Base-by-base conservation (phyloP, 64 coral and sea anemone species). In the Orbicella faveolata region DNA sequence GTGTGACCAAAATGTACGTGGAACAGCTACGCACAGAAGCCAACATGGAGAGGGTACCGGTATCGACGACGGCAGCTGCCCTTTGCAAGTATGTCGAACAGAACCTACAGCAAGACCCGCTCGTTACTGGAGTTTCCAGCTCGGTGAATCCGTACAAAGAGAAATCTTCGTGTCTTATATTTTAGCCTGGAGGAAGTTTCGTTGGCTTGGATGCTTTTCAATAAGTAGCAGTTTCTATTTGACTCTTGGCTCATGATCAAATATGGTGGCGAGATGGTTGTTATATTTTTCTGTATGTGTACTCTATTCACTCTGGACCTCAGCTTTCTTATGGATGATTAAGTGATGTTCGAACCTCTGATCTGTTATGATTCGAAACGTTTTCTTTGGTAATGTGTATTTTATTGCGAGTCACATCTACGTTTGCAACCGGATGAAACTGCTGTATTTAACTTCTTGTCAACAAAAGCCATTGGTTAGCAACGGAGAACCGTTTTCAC, bases 111-210 rank as follows among this genome's bases (percentile, higher is more conserved):
- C 23, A 17, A 4, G 87, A 88, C 37, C 87, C 87, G 11, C 87
- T 88, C 10, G 87, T 88, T 62, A 75, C 73, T 57, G 87, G 87
- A 36, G 73, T 88, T 36, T 66, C 87, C 36, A 75, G 73, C 54
- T 75, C 73, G 34, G 23, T 76, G 17, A 88, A 88, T 78, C 87
- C 87, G 0, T 88, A 76, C 74, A 75, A 78, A 36, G 87, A 88
- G 20, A 88, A 88, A 74, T 63, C 87, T 11, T 88, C 87, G 18
- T 88, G 87, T 77, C n/a, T 51, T 57, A 77, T 88, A 88, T 62
- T 88, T 66, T 88, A 88, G 87, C 53, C 9, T 30, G 4, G 41
- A 73, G 48, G 5, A 52, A 85, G 30, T 36, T 18, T 70, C 13
- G 9, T 59, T 70, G 67, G 67, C 67, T 70, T 70, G 67, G 23